Evolutionary conservation across 2,113 vertebrate species (phyloP).

Genomic region (Glaucidium brasilianum): DNA sequence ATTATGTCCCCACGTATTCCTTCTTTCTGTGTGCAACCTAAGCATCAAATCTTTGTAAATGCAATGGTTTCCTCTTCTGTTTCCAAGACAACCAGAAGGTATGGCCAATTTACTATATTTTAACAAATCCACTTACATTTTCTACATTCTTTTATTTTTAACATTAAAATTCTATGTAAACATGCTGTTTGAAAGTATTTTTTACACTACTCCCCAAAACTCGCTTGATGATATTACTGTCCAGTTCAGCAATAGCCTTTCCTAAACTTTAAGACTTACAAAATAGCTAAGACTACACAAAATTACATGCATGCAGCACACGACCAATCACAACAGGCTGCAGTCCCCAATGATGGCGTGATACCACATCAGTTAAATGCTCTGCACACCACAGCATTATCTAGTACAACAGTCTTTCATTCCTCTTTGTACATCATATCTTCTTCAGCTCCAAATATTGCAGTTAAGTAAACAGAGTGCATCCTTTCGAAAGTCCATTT

Average conservation of each 20-base stretch:
- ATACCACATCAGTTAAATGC: not conserved
- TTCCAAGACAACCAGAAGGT: not conserved
- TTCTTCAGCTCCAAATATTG: not conserved
- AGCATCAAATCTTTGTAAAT: not conserved
- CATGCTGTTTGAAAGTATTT: not conserved
- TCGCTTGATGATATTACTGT: not conserved
- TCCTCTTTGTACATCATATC: not conserved
- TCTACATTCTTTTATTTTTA: not conserved
- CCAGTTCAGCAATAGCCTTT: not conserved
- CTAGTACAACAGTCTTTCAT: not conserved
- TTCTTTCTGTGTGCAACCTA: not conserved
- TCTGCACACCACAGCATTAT: not conserved
- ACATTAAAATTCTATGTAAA: not conserved
- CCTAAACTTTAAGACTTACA: not conserved
- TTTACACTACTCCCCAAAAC: not conserved
- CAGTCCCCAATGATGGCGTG: not conserved
- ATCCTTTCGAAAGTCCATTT: not conserved
- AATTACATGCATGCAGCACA: not conserved
- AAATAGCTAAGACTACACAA: not conserved
- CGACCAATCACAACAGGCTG: not conserved
- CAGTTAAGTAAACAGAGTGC: not conserved
- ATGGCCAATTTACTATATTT: not conserved
- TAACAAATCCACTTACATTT: not conserved
- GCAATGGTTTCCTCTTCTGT: not conserved
- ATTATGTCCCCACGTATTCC: not conserved